Evolutionary conservation across 2,113 vertebrate genomes (phyloP).

Genomic region (Istiophorus platypterus): DNA sequence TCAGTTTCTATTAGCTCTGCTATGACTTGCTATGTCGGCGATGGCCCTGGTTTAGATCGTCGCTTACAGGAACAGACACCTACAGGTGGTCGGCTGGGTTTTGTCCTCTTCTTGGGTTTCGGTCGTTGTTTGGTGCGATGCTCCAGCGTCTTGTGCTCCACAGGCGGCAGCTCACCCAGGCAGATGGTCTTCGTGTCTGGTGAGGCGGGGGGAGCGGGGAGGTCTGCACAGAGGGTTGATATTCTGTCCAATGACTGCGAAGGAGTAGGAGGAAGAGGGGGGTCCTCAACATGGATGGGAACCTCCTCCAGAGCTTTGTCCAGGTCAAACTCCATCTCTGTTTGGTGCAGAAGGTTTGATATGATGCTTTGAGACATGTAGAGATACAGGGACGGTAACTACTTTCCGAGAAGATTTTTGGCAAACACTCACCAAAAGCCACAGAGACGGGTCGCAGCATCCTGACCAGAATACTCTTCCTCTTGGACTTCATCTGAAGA

Average conservation of each 20-base stretch:
- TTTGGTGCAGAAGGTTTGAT: background rate
- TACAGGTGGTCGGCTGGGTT: slow-evolving; percentile 88
- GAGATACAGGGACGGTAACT: too few relatives aligned
- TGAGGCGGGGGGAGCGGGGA: slow-evolving; percentile 53
- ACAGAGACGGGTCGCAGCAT: slow-evolving; percentile 96
- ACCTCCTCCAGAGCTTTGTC: slow-evolving; percentile 96
- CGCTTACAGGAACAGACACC: too few relatives aligned
- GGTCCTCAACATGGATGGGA: slow-evolving; percentile 93
- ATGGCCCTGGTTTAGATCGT: too few relatives aligned
- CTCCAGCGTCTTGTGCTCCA: slow-evolving; percentile 89
- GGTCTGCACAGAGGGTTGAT: slow-evolving; percentile 28
- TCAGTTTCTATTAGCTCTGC: too few relatives aligned
- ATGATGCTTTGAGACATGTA: too few relatives aligned
- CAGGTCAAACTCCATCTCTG: slow-evolving; percentile 98
- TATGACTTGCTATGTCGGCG: too few relatives aligned
- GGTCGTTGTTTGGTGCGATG: slow-evolving; percentile 94
- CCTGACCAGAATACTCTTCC: slow-evolving; percentile 96
- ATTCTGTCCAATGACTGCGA: slow-evolving; percentile 23
- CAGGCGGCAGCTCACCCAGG: slow-evolving; percentile 86
- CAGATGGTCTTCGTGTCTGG: slow-evolving; percentile 78
- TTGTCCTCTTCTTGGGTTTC: slow-evolving; percentile 90
- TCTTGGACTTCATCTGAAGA: slow-evolving; percentile 93
- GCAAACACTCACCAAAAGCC: slow-evolving; percentile 90
- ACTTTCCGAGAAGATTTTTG: too few relatives aligned
- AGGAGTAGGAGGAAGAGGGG: slow-evolving; percentile 61